These are phyloP conservation scores for Rhabdomys dilectus DNA, from an alignment of 2,113 vertebrate species.

Conservation along the genomic window DNA sequence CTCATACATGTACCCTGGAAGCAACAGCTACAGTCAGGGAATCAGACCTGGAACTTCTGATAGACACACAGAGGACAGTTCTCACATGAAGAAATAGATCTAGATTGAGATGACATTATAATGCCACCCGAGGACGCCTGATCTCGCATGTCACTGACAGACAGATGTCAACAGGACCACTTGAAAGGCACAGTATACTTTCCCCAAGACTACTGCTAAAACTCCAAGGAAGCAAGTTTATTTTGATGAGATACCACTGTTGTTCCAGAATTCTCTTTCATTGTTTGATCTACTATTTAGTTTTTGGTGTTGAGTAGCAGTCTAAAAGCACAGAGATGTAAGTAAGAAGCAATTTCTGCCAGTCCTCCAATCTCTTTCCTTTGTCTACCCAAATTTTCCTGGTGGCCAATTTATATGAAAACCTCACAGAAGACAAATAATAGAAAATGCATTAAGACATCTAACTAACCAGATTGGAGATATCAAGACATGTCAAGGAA, in stretches of 20 bases:
- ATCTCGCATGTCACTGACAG: neutral
- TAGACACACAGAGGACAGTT: neutral
- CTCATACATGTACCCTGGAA: neutral
- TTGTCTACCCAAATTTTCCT: neutral
- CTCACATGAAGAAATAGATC: neutral
- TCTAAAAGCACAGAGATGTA: neutral
- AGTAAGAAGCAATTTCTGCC: neutral
- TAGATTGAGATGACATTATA: neutral
- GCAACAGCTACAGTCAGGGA: rapidly evolving
- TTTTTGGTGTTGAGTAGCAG: neutral
- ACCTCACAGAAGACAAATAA: neutral
- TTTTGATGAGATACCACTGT: neutral
- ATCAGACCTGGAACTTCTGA: neutral
- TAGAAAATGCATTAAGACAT: neutral
- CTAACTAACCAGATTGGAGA: neutral
- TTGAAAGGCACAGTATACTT: neutral
- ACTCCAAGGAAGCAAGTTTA: neutral
- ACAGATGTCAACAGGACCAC: neutral
- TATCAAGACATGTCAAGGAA: neutral
- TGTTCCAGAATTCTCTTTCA: neutral
- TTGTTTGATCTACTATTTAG: neutral
- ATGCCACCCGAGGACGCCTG: neutral
- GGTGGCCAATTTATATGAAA: neutral
- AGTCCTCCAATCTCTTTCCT: neutral
- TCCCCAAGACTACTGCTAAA: neutral